Evolutionary conservation across 2,888 invertebrate genomes (phyloP).

Genomic region (Trachelus iudaicus): DNA sequence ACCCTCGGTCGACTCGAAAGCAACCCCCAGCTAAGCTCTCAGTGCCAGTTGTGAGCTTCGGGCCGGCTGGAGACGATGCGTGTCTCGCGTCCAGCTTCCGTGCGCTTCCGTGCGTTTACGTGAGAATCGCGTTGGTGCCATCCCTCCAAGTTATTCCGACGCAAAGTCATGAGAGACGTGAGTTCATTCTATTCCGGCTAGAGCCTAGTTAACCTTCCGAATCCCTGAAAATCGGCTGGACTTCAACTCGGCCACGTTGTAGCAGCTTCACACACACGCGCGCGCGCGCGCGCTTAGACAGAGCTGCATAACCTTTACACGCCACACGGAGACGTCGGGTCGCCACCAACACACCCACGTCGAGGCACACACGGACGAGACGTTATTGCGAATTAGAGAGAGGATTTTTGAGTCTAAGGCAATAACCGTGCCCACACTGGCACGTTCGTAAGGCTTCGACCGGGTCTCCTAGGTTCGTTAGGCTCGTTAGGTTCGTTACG

Average conservation of each 20-base stretch:
- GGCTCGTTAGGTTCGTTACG: background rate
- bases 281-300: background rate
- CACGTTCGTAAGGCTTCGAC: background rate
- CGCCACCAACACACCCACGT: background rate
- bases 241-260: background rate
- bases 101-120: constrained; percentile 26
- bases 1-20: background rate
- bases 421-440: background rate
- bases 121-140: constrained; percentile 30
- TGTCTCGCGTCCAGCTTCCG: constrained; percentile 27
- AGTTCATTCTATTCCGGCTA: constrained; percentile 18
- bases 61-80: constrained; percentile 43
- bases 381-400: background rate
- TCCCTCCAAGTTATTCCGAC: constrained; percentile 18
- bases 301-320: too few relatives aligned
- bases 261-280: background rate
- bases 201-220: background rate
- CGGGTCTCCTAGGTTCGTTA: background rate
- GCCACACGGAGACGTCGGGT: background rate
- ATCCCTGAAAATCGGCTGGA: background rate
- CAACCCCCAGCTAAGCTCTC: constrained; percentile 34
- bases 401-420: background rate
- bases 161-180: constrained; percentile 33
- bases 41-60: constrained; percentile 51
- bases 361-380: background rate